Conservation (phyloP, 2,113 vertebrate species). For the Amazona vittata region DNA sequence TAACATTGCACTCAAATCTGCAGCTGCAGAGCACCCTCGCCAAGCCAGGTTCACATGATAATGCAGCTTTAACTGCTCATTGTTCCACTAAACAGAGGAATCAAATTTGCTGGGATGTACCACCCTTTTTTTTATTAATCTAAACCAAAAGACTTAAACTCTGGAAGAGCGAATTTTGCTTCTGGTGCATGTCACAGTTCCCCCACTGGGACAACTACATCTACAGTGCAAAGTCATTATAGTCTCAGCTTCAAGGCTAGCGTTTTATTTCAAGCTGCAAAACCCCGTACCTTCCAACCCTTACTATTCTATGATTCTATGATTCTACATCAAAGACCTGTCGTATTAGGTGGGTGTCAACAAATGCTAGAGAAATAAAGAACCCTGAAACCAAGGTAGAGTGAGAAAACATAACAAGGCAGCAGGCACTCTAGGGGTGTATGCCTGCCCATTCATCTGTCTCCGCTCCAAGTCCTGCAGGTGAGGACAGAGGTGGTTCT, state of each 20-base stretch:
- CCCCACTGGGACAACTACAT: neutral
- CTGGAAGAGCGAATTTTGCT: neutral
- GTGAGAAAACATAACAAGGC: neutral
- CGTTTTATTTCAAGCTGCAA: neutral
- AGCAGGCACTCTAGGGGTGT: accelerated
- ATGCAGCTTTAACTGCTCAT: neutral
- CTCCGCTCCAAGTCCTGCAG: neutral
- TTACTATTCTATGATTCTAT: too few relatives aligned
- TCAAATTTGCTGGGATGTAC: neutral
- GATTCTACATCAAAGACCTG: neutral
- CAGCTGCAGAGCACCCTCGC: neutral
- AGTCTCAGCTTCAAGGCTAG: neutral
- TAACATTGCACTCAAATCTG: neutral
- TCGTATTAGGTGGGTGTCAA: neutral
- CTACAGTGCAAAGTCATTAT: neutral
- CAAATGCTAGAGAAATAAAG: neutral
- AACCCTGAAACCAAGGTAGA: neutral
- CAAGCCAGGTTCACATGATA: constrained; percentile 11
- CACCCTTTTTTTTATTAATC: neutral
- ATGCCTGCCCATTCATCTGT: neutral
- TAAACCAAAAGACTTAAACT: neutral
- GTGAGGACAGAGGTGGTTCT: neutral
- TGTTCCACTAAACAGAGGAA: neutral
- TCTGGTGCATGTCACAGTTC: neutral
- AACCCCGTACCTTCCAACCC: neutral